Evolutionary conservation across 2,888 invertebrate genomes (phyloP).

Genomic region (Metallyticus violacea): DNA sequence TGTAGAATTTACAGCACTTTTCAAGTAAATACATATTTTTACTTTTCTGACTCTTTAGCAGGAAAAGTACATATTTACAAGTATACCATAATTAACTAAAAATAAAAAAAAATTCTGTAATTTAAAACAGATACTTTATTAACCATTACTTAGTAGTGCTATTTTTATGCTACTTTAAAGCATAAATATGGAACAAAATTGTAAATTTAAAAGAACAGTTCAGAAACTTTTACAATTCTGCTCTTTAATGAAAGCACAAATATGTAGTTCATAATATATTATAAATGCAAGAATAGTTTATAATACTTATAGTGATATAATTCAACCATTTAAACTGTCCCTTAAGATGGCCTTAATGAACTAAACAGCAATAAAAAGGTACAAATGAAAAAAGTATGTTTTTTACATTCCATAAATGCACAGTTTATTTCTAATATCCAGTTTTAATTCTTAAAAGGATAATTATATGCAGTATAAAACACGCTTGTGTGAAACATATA

Average conservation of each 20-base stretch:
- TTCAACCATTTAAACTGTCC: not conserved
- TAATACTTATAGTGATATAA: too few species aligned
- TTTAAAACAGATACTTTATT: too few species aligned
- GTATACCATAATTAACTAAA: not conserved
- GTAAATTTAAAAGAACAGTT: not conserved
- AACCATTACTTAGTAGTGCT: not conserved
- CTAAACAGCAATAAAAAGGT: too few species aligned
- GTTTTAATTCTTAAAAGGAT: too few species aligned
- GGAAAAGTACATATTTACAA: not conserved
- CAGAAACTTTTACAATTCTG: not conserved
- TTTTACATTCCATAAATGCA: too few species aligned
- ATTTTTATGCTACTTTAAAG: not conserved
- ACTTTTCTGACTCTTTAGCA: not conserved
- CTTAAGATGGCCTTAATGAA: not conserved
- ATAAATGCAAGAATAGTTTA: not conserved
- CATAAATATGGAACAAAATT: not conserved
- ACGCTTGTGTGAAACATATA: too few species aligned
- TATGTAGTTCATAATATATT: not conserved
- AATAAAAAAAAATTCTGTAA: not conserved
- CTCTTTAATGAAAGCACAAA: not conserved
- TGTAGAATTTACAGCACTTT: not conserved
- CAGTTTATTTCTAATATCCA: too few species aligned
- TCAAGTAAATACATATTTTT: not conserved
- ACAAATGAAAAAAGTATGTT: too few species aligned
- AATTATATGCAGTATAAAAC: too few species aligned